A percentile compares a stretch with the other conserved stretches of the same genome.
These are phyloP conservation scores for Oreortyx pictus DNA, from an alignment of 2,797 vertebrate species.

Conservation along the genomic window DNA sequence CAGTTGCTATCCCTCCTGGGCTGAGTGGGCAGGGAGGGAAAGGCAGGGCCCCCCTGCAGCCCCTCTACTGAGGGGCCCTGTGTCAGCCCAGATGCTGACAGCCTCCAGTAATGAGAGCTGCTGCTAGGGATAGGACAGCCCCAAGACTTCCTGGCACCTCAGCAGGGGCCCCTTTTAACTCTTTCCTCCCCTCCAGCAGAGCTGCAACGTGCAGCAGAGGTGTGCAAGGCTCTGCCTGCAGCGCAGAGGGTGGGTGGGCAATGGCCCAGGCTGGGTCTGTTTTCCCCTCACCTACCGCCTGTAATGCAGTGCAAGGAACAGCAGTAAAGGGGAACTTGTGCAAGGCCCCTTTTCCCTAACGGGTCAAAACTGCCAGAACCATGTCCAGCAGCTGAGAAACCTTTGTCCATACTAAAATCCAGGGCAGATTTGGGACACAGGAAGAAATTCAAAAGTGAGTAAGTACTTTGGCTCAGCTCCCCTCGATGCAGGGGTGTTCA, in stretches of 20 bases:
- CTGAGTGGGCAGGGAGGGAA: not conserved
- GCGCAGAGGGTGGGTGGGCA: not conserved
- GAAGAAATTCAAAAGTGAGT: not conserved
- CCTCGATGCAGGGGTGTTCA: not conserved
- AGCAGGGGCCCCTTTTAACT: slow-evolving; percentile 48
- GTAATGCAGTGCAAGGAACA: not conserved
- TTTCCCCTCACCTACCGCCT: too few species aligned
- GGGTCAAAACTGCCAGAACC: not conserved
- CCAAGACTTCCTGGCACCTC: slow-evolving; percentile 51
- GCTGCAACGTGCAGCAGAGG: not conserved
- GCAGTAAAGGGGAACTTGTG: not conserved
- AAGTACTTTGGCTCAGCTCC: not conserved
- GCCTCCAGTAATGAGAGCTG: slow-evolving; percentile 54
- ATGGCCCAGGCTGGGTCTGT: not conserved
- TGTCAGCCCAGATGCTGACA: not conserved
- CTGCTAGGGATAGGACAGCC: slow-evolving; percentile 27
- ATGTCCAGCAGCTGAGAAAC: not conserved
- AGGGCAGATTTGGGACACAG: not conserved
- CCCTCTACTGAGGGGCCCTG: not conserved
- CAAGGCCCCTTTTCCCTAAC: too few species aligned
- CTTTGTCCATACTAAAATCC: not conserved
- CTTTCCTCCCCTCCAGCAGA: slow-evolving; percentile 44
- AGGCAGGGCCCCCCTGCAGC: not conserved
- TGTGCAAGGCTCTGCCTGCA: not conserved
- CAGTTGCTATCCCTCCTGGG: not conserved